phyloP scores from a whole-genome alignment of 2,113 vertebrate genomes.

The Kryptolebias marmoratus region DNA sequence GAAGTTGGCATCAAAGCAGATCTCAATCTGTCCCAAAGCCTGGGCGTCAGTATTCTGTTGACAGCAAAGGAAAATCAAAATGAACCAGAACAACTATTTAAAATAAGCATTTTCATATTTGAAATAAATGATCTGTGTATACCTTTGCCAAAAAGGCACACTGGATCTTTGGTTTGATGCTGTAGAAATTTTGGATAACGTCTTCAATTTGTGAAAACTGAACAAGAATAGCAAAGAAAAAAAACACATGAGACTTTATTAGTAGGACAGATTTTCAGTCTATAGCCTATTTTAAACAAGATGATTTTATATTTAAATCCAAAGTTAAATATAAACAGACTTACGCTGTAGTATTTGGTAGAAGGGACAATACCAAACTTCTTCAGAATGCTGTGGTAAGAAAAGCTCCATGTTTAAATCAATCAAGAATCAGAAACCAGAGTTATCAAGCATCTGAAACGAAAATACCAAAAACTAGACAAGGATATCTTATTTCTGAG shows the following conservation, averaged over 20 bases:
- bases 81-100: background rate
- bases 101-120: background rate
- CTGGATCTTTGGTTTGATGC: slow-evolving; percentile 68
- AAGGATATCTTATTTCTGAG: background rate
- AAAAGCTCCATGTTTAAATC: slow-evolving; percentile 22
- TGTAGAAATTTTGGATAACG: slow-evolving; percentile 64
- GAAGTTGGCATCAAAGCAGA: slow-evolving; percentile 68
- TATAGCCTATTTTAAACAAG: too few relatives aligned
- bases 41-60: slow-evolving; percentile 52
- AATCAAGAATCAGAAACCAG: too few relatives aligned
- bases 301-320: background rate
- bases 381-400: slow-evolving; percentile 60
- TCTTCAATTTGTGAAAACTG: slow-evolving; percentile 70
- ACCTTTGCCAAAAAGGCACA: slow-evolving; percentile 63
- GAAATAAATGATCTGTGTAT: background rate
- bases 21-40: slow-evolving; percentile 74
- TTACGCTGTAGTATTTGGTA: slow-evolving; percentile 62
- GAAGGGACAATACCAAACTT: slow-evolving; percentile 71
- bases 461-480: background rate
- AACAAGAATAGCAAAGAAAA: background rate
- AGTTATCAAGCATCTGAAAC: too few relatives aligned
- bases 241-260: background rate
- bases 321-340: slow-evolving; percentile 13
- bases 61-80: slow-evolving; percentile 14
- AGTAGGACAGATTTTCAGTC: background rate